Percentiles rank a stretch among this genome's conserved stretches.
Evolutionary conservation across 2,888 invertebrate species (phyloP).

Genomic region (Eledone cirrhosa): DNA sequence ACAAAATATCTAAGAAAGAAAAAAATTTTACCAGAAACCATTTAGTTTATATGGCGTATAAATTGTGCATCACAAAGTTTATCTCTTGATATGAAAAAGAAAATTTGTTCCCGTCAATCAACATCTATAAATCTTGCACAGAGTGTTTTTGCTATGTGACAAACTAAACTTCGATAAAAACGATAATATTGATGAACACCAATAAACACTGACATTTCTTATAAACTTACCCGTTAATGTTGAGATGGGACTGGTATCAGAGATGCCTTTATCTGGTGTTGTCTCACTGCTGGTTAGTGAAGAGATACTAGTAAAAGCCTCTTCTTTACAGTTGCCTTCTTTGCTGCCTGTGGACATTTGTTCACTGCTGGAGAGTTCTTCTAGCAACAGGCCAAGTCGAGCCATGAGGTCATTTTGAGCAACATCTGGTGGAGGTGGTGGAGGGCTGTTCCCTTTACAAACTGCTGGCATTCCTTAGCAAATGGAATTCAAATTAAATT

Average conservation of each 20-base stretch:
- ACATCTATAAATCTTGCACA: too few species aligned
- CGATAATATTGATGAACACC: too few species aligned
- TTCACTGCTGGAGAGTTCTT: slow-evolving; percentile 71
- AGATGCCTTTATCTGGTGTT: slow-evolving; percentile 76
- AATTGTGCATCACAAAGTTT: too few species aligned
- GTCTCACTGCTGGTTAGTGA: slow-evolving; percentile 72
- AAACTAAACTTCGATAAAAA: too few species aligned
- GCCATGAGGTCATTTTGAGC: slow-evolving; percentile 84
- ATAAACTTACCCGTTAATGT: slow-evolving; percentile 76
- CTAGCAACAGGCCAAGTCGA: slow-evolving; percentile 82
- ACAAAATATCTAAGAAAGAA: too few species aligned
- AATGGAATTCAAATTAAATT: too few species aligned
- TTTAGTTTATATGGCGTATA: too few species aligned
- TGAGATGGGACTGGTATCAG: slow-evolving; percentile 88
- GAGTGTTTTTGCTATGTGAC: too few species aligned
- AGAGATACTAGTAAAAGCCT: slow-evolving; percentile 69
- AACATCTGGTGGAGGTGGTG: slow-evolving; percentile 66
- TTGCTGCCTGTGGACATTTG: slow-evolving; percentile 32
- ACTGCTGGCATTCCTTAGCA: neutral
- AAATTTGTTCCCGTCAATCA: too few species aligned
- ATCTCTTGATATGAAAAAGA: too few species aligned
- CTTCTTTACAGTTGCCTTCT: slow-evolving; percentile 36
- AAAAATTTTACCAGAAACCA: too few species aligned
- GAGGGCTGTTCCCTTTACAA: slow-evolving; percentile 47
- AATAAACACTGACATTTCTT: too few species aligned